These are phyloP conservation scores for Premnoplex brunnescens DNA, from an alignment of 2,797 vertebrate genomes.

Conservation along the genomic window DNA sequence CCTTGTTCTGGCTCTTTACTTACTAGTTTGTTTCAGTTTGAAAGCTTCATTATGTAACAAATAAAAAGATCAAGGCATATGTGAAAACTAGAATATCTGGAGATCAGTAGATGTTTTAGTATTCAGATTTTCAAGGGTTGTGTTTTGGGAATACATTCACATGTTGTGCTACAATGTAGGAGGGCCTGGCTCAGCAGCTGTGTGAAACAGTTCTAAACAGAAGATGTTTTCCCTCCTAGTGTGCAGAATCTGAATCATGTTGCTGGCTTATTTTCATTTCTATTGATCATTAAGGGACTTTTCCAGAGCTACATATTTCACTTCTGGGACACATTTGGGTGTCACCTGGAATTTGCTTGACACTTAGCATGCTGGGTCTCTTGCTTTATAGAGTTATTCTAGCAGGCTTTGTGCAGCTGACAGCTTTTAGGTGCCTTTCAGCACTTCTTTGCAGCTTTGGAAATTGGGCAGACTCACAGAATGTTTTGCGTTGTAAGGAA, in stretches of 20 bases:
- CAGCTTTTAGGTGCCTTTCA: neutral
- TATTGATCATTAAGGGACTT: neutral
- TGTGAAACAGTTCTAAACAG: neutral
- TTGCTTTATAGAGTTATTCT: neutral
- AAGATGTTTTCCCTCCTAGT: neutral
- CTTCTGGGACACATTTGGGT: neutral
- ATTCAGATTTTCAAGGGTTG: neutral
- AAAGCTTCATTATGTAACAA: neutral
- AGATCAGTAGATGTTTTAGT: neutral
- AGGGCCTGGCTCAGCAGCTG: neutral
- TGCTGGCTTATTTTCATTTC: neutral
- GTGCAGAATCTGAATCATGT: neutral
- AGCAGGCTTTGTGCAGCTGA: neutral
- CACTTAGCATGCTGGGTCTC: neutral
- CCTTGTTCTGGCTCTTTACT: neutral
- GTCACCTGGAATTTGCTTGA: neutral
- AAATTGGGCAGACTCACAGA: neutral
- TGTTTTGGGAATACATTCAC: neutral
- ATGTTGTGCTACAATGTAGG: neutral
- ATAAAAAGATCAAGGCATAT: neutral
- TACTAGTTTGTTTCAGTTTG: neutral
- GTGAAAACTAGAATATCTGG: neutral
- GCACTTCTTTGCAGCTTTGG: neutral
- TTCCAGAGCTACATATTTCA: neutral
- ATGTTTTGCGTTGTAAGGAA: neutral